Evolutionary conservation across 2,797 vertebrate species (phyloP).

Genomic region (Nannoperca obscura): DNA sequence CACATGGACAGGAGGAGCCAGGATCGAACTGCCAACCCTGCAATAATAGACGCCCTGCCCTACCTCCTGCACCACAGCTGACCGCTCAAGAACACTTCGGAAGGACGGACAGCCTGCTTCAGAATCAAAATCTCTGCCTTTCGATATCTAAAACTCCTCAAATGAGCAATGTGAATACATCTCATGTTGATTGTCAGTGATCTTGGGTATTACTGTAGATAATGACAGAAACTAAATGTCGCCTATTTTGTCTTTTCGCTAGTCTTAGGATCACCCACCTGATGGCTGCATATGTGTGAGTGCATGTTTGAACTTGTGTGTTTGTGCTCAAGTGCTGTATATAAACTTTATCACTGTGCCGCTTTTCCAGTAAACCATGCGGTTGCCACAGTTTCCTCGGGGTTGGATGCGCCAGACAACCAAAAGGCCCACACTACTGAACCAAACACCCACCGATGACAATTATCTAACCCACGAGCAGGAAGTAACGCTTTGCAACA

Average conservation of each 20-base stretch:
- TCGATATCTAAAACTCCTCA: not conserved
- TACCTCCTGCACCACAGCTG: too few relatives aligned
- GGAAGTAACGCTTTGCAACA: constrained; percentile 76
- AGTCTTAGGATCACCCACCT: constrained; percentile 7
- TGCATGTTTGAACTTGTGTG: constrained; percentile 5
- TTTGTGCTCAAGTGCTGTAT: constrained; percentile 9
- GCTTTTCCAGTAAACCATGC: constrained; percentile 64
- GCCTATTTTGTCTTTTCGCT: constrained; percentile 18
- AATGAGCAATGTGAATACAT: not conserved
- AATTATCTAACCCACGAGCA: constrained; percentile 75
- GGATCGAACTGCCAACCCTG: too few relatives aligned
- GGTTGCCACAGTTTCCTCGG: constrained; percentile 67
- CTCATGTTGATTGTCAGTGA: not conserved
- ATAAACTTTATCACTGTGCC: constrained; percentile 35
- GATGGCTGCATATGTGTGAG: not conserved
- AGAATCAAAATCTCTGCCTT: not conserved
- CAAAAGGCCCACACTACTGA: constrained; percentile 75
- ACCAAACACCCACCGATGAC: constrained; percentile 77
- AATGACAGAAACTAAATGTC: constrained; percentile 1
- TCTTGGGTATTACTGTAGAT: not conserved
- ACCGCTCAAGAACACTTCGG: not conserved
- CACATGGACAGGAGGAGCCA: too few relatives aligned
- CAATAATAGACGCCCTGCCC: too few relatives aligned
- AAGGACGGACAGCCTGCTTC: not conserved
- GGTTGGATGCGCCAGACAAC: constrained; percentile 66